Base-by-base conservation (phyloP, 2,888 invertebrate genomes). In the Cancer borealis region DNA sequence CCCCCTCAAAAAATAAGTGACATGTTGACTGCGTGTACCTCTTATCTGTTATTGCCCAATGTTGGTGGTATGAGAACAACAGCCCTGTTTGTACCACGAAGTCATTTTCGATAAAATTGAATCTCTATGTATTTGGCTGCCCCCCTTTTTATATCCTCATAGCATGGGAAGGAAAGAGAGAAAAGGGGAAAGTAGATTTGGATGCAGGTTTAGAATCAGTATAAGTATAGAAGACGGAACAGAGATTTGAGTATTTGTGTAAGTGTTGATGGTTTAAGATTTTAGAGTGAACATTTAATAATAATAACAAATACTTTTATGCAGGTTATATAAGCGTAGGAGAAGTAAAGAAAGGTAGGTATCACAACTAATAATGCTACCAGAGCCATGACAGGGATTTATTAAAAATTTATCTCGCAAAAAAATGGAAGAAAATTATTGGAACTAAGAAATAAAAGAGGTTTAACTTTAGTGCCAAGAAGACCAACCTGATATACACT, bases 41-140 rank as follows among this genome's bases (percentile, higher is more conserved):
- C 73, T 73, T 73, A 73, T 73, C 73, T 73, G 73, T 66, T 73
- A 73, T 73, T 73, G 73, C 73, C 73, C 73, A 73, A 73, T 26
- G 73, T n/a, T 73, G 73, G 73, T 73, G 73, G 73, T 73, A 73
- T 73, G 73, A 73, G 26, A n/a, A 73, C 73, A 73, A 73, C 73
- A 73, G 26, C 73, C n/a, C 73, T n/a, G 73, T 73, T 73, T 73
- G 73, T 73, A 73, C 73, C 73, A 73, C 73, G 73, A 73, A 26
- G 73, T 73, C 73, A 73, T 73, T 73, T 73, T 73, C 73, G 73
- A 73, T 73, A 73, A 73, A 73, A 73, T n/a, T 73, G 73, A 73
- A 73, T n/a, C 73, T 73, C 73, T 73, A 73, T 73, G 73, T 73
- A 73, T 73, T n/a, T 73, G 73, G 73, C 73, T 73, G 73, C 73